Conservation (phyloP, 2,113 vertebrate genomes). For the Prietella phreatophila region DNA sequence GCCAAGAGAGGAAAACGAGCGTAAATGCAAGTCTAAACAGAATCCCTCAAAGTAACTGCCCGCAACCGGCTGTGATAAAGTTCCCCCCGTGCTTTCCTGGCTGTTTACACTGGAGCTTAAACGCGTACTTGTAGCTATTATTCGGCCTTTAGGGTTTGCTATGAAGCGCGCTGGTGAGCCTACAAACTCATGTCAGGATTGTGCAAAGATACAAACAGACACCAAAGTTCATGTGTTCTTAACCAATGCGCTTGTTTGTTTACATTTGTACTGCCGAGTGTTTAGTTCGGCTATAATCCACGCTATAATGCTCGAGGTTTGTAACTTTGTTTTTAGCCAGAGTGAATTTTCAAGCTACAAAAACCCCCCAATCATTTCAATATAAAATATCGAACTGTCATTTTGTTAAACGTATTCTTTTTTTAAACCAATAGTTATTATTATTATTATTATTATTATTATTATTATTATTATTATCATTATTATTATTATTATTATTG, state of each 20-base stretch:
- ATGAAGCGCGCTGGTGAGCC: not conserved
- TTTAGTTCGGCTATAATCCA: not conserved
- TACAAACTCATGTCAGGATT: slow-evolving; percentile 2
- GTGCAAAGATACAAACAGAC: not conserved
- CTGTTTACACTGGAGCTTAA: slow-evolving; percentile 34
- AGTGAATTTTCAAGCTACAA: not conserved
- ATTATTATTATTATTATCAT: not conserved
- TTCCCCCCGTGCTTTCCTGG: slow-evolving; percentile 7
- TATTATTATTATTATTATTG: too few species aligned
- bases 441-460: not conserved
- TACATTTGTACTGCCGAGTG: slow-evolving; percentile 5
- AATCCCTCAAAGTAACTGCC: slow-evolving; percentile 10
- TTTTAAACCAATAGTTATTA: not conserved
- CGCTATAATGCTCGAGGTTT: not conserved
- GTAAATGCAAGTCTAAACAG: slow-evolving; percentile 57
- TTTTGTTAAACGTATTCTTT: not conserved
- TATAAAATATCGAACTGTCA: not conserved
- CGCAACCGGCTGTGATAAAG: slow-evolving; percentile 16
- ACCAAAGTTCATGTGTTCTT: slow-evolving; percentile 12
- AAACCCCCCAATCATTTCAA: not conserved
- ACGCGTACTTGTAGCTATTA: slow-evolving; percentile 4
- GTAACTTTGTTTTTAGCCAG: not conserved
- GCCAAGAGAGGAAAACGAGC: slow-evolving; percentile 73
- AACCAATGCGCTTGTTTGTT: slow-evolving; percentile 3
- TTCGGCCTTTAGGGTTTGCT: slow-evolving; percentile 18